A percentile compares a stretch with the other conserved stretches of the same genome.
phyloP scores from a whole-genome alignment of 2,888 invertebrate species.

The Stictocephala bisonia region DNA sequence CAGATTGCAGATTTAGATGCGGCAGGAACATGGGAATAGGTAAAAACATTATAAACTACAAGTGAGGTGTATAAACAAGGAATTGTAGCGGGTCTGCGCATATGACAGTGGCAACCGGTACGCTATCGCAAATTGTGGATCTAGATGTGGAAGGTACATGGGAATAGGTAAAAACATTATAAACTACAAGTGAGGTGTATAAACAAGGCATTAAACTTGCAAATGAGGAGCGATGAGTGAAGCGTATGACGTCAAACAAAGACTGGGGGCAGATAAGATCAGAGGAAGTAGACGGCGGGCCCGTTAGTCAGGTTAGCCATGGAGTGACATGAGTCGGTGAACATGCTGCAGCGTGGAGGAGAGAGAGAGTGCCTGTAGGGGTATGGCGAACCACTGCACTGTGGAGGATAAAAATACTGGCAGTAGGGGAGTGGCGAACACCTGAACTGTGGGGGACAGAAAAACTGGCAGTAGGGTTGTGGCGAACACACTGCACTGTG shows the following conservation, averaged over 20 bases:
- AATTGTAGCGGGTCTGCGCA: too few species aligned
- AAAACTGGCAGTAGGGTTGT: too few species aligned
- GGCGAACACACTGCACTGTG: too few species aligned
- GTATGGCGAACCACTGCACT: too few species aligned
- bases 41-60: conserved; percentile 25
- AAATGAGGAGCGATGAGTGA: too few species aligned
- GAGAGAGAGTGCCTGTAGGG: too few species aligned
- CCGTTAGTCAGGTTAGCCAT: conserved; percentile 9
- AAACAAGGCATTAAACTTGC: conserved; percentile 24
- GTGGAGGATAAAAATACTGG: too few species aligned
- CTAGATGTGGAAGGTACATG: neutral
- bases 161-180: conserved; percentile 25
- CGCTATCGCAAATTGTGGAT: neutral
- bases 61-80: conserved; percentile 2
- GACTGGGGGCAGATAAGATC: too few species aligned
- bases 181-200: conserved; percentile 11
- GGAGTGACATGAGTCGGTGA: neutral
- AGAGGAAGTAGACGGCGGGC: conserved; percentile 4
- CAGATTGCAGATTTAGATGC: neutral
- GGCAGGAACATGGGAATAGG: neutral
- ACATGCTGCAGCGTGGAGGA: neutral
- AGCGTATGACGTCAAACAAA: too few species aligned
- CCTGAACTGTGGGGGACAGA: too few species aligned
- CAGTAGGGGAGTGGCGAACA: too few species aligned
- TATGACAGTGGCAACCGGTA: too few species aligned